Evolutionary conservation across 2,113 vertebrate species (phyloP).

Genomic region (Xyliphius kryptos): DNA sequence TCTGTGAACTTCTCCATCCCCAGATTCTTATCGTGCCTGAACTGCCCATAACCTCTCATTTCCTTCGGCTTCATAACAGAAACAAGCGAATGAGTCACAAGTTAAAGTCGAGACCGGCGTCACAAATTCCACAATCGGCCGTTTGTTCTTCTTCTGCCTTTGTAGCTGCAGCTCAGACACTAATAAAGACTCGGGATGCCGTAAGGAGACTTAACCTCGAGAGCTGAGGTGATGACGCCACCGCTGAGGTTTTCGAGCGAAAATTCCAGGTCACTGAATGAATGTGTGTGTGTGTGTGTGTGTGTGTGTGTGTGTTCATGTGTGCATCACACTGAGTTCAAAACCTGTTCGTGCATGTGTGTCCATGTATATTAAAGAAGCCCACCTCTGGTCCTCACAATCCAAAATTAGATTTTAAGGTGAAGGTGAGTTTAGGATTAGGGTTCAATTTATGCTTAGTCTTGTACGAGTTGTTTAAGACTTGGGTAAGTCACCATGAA

Average conservation of each 20-base stretch:
- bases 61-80: constrained; percentile 54
- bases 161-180: constrained; percentile 53
- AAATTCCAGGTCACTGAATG: constrained; percentile 27
- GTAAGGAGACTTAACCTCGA: too few species aligned
- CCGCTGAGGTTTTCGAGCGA: constrained; percentile 25
- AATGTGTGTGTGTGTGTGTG: constrained; percentile 3
- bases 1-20: constrained; percentile 63
- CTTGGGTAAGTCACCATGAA: neutral
- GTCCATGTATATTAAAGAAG: too few species aligned
- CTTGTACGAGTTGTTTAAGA: too few species aligned
- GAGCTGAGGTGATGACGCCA: constrained; percentile 44
- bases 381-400: too few species aligned
- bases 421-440: neutral
- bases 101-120: constrained; percentile 62
- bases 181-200: constrained; percentile 43
- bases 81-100: constrained; percentile 49
- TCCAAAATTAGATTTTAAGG: neutral
- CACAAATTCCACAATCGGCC: constrained; percentile 59
- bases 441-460: neutral
- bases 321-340: too few species aligned
- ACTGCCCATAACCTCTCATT: constrained; percentile 61
- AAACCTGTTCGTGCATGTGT: too few species aligned
- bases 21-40: constrained; percentile 69
- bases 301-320: constrained; percentile 1
- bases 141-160: constrained; percentile 59